Base-by-base conservation (phyloP, 2,797 vertebrate genomes). In the Delichon dasypus region DNA sequence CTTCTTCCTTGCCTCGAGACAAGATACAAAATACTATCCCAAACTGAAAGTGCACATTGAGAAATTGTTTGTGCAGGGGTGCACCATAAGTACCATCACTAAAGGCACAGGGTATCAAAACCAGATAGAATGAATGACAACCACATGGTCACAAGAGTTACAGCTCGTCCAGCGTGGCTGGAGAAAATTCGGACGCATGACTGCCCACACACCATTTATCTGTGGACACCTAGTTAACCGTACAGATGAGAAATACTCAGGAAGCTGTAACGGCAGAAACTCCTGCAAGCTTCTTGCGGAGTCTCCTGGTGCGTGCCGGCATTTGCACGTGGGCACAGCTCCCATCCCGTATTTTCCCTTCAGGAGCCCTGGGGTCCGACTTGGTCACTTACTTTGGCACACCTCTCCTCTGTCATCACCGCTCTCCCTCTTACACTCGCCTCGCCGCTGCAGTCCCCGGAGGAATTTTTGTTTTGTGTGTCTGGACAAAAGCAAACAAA, bases 341-440 rank as follows among this genome's bases (percentile, higher is more conserved):
- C 87, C 84, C 84, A 76, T 57, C 85, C 88, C 55, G 0, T 18
- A 66, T 68, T 58, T 84, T 60, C 76, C 3, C 0, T n/a, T 32
- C 30, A 11, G 78, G 67, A 87, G 75, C 70, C 85, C 68, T 7
- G n/a, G 16, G 50, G 44, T 47, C 30, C 61, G 74, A 10, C 53
- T 70, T 1, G 0, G 34, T 79, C 89, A 97, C 96, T 96, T 95
- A 97, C 97, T 89, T 94, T 92, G 78, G 92, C 88, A 95, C 81
- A 71, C 86, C 48, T 95, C 40, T 96, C 94, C 70, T 97, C 96
- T 36, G 93, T 95, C 97, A 97, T 97, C 57, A 34, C 83, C 1
- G 25, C 90, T 77, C 50, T 55, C 62, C 44, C 62, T 74, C 61
- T 42, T 10, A 51, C 77, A 12, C 71, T 87, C 9, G 66, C 85